A percentile compares a stretch with the other conserved stretches of the same genome.
Conservation (phyloP, 2,113 vertebrate species). For the Elephantulus edwardii region DNA sequence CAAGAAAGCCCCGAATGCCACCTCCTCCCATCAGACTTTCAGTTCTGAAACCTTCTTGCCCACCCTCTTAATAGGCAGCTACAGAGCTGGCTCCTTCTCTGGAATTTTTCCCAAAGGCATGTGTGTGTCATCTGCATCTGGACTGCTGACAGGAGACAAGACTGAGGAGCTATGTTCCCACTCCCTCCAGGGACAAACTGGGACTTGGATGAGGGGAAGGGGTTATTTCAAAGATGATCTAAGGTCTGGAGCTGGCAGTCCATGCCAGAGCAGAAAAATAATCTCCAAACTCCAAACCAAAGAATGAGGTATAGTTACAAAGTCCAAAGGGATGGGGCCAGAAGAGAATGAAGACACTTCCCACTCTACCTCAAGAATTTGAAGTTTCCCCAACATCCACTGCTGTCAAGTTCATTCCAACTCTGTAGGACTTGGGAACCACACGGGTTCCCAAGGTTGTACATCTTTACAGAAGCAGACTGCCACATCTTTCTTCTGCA, state of each 20-base stretch:
- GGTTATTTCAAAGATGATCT: constrained; percentile 12
- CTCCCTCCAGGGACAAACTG: constrained; percentile 27
- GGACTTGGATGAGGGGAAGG: not conserved
- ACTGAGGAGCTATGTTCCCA: not conserved
- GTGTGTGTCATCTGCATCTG: not conserved
- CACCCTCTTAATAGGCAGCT: not conserved
- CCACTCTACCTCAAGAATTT: not conserved
- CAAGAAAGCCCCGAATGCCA: not conserved
- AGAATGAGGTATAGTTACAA: constrained; percentile 11
- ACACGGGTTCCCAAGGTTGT: not conserved
- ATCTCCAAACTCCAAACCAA: not conserved
- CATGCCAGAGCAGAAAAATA: not conserved
- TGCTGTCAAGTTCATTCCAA: not conserved
- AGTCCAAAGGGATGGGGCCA: not conserved
- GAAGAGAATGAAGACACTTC: not conserved
- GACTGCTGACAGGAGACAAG: not conserved
- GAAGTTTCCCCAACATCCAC: not conserved
- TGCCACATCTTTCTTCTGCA: not conserved
- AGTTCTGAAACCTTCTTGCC: not conserved
- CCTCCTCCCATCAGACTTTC: not conserved
- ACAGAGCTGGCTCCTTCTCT: not conserved
- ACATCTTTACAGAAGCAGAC: not conserved
- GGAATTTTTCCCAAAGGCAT: not conserved
- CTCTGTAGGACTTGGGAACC: not conserved
- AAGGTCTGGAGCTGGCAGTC: not conserved